Conservation (phyloP, 2,888 invertebrate species). For the Oligia latruncula region DNA sequence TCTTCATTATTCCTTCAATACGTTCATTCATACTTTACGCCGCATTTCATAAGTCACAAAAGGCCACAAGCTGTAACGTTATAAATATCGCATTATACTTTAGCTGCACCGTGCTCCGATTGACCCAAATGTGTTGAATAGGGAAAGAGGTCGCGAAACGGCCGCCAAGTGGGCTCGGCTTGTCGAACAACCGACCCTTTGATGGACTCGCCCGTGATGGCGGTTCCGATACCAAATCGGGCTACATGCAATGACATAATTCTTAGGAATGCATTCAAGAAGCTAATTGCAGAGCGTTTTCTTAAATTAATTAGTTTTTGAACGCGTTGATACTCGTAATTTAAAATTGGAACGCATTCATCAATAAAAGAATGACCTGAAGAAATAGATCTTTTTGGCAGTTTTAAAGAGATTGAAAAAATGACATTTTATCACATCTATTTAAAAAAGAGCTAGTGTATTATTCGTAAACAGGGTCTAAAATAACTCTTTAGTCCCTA, state of each 20-base stretch:
- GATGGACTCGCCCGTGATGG: slow-evolving; percentile 65
- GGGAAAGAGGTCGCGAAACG: slow-evolving; percentile 71
- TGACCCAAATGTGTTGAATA: slow-evolving; percentile 80
- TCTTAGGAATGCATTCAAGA: slow-evolving; percentile 38
- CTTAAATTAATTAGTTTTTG: slow-evolving; percentile 4
- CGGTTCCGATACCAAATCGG: slow-evolving; percentile 65
- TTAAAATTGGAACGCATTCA: slow-evolving; percentile 21
- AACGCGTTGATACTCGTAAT: slow-evolving; percentile 16
- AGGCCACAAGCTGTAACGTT: slow-evolving; percentile 38
- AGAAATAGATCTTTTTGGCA: neutral
- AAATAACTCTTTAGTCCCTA: too few relatives aligned
- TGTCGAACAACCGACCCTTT: slow-evolving; percentile 71
- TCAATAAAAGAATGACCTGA: neutral
- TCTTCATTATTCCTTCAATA: slow-evolving; percentile 21
- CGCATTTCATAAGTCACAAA: slow-evolving; percentile 47
- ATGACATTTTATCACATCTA: too few relatives aligned
- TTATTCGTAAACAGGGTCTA: too few relatives aligned
- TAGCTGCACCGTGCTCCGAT: slow-evolving; percentile 68
- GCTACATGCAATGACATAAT: slow-evolving; percentile 35
- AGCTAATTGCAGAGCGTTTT: slow-evolving; percentile 4
- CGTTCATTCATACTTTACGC: slow-evolving; percentile 55
- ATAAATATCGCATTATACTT: slow-evolving; percentile 58
- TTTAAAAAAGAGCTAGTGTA: too few relatives aligned
- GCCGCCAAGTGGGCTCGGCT: slow-evolving; percentile 66
- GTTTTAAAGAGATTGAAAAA: neutral